Base-by-base conservation (phyloP, 2,888 invertebrate genomes). In the Lasioglossum pauxillum region DNA sequence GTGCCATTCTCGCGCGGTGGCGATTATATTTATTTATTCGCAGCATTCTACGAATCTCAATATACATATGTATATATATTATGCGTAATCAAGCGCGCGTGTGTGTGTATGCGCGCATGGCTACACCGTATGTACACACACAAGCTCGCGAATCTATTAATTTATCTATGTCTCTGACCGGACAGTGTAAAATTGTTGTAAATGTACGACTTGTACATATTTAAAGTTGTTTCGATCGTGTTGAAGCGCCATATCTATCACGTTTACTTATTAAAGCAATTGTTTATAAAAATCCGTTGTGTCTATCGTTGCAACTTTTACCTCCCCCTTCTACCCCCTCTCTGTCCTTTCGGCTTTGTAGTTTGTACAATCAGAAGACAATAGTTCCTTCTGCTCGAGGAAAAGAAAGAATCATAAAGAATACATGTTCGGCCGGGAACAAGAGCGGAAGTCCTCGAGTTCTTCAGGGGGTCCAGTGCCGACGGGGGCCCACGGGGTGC, bases 121-220 rank as follows among this genome's bases (percentile, higher is more conserved):
- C 7, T 78, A 57, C 60, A n/a, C 71, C 23, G n/a, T 44, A 53
- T 23, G n/a, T 67, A 19, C 19, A 38, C 35, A 67, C 35, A 10
- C 19, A 71, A n/a, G 44, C 35, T 82, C 31, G 16, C 83, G 64
- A 64, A 49, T 71, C 19, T 23, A 64, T 86, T 85, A 49, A 82
- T 87, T 81, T 85, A 81, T 31, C 64, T 10, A 27, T 64, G 53
- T 64, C 53, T 31, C 38, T 27, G 38, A 67, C 27, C 4, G 64
- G 85, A 82, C 75, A 86, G 80, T 91, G 86, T 88, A 88, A 89
- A 89, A 90, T 90, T 82, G 87, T 91, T 92, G 91, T 93, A 93
- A 91, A 91, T 93, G 93, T 92, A 87, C 92, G 88, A 88, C 86
- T 85, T 93, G 92, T 93, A 92, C 90, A 91, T 88, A 57, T 57